These are phyloP conservation scores for Antheraea mylitta DNA, from an alignment of 1,140 invertebrate species.

Conservation along the genomic window DNA sequence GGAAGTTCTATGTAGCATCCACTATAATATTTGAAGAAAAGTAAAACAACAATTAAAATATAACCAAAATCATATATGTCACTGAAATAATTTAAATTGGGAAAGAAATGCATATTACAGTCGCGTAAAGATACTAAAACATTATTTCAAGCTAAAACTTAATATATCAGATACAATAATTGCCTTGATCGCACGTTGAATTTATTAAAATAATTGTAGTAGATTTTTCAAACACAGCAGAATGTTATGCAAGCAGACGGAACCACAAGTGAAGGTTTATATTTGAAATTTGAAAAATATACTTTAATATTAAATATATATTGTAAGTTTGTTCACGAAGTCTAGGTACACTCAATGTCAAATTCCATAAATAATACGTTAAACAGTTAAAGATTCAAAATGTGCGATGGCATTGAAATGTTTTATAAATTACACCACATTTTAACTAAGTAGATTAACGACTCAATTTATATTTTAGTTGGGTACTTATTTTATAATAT, in stretches of 20 bases:
- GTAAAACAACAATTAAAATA: too few species aligned
- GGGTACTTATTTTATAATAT: background rate
- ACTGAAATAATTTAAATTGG: too few species aligned
- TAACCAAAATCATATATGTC: too few species aligned
- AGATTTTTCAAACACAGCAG: background rate
- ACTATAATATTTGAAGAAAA: too few species aligned
- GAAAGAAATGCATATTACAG: too few species aligned
- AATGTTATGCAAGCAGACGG: background rate
- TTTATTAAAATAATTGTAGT: background rate
- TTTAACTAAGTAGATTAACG: constrained; percentile 1
- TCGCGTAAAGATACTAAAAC: too few species aligned
- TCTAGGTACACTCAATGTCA: constrained; percentile 5
- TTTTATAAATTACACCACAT: constrained; percentile 12
- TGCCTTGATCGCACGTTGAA: too few species aligned
- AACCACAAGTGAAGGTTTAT: background rate
- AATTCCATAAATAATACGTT: constrained; percentile 9
- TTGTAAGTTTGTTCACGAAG: background rate
- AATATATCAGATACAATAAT: too few species aligned
- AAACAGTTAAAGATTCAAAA: constrained; percentile 2
- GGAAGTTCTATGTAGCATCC: too few species aligned
- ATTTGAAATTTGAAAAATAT: background rate
- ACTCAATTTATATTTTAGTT: background rate
- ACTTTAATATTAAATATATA: background rate
- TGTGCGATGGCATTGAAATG: constrained; percentile 9
- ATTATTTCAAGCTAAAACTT: too few species aligned